Conservation (phyloP, 2,888 invertebrate genomes). For the Agrochola litura region DNA sequence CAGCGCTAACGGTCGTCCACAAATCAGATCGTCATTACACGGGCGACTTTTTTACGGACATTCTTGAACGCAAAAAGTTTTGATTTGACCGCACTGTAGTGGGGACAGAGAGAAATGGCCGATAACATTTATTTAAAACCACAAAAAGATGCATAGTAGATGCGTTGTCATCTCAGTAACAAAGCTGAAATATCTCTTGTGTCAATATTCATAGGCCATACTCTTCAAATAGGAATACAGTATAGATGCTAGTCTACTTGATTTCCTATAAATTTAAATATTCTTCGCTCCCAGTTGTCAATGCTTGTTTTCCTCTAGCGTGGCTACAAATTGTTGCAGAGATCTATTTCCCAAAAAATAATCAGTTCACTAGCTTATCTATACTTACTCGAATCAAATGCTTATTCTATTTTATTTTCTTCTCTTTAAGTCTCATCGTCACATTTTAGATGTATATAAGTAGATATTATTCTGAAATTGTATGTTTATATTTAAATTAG, state of each 20-base stretch:
- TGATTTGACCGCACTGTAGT: constrained; percentile 74
- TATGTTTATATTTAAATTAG: no score
- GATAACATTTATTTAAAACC: not conserved
- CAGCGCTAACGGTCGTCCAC: constrained; percentile 78
- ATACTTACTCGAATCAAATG: not conserved
- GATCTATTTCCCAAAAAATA: not conserved
- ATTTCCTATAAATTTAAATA: not conserved
- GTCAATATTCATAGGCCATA: not conserved
- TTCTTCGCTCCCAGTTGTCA: not conserved
- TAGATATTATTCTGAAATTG: no score
- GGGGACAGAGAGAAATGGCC: constrained; percentile 47
- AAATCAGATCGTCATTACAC: constrained; percentile 83
- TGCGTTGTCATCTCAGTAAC: no score
- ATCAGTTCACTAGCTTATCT: not conserved
- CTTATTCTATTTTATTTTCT: not conserved
- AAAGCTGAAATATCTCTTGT: not conserved
- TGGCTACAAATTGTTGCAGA: not conserved
- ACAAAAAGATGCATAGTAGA: not conserved
- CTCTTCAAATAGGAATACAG: not conserved
- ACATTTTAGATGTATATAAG: not conserved
- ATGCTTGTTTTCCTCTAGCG: not conserved
- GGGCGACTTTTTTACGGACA: constrained; percentile 78
- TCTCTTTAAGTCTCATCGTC: not conserved
- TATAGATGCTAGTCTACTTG: not conserved
- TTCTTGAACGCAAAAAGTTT: constrained; percentile 79